Base-by-base conservation (phyloP, 2,113 vertebrate genomes). In the Charadrius vociferus region DNA sequence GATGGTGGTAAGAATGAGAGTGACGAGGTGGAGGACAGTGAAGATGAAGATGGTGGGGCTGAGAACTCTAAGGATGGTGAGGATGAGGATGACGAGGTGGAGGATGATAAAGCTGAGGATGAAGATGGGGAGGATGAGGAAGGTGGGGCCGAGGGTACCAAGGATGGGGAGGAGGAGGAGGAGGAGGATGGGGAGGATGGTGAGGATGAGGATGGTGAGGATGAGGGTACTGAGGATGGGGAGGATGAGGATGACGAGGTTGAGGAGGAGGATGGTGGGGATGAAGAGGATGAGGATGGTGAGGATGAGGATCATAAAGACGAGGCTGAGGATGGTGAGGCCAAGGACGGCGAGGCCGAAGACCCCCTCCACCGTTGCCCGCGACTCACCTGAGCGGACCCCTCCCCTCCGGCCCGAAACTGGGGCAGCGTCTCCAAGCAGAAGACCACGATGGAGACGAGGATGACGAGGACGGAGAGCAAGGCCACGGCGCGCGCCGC, bases 391-490 rank as follows among this genome's bases (percentile, higher is more conserved):
- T 78, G 84, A 47, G 43, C 27, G 0, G 30, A 8, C 39, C 14
- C 71, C 21, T 59, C 87, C 22, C 45, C 62, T n/a, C 99, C 99
- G 2, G 95, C 95, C 86, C 98, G 98, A 97, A 99, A 99, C 86
- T 99, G 99, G 0, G 99, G 99, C 84, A 99, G 97, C 6, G 99
- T 99, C 98, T 99, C 99, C 73, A 99, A 90, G 92, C 99, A 99
- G 98, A 99, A 99, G 96, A 99, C 99, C 61, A 99, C 98, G 59
- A 99, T 99, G 96, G 99, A 99, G 95, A 99, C 95, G 49, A 99
- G 98, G 55, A 99, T 99, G 97, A 99, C 98, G 95, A 99, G 98
- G 92, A 99, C 99, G 5, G 99, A 99, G 96, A 99, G 98, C 89
- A 99, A 98, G 82, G 99, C 99, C 19, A 99, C 98, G 92, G 99